These are phyloP conservation scores for Blomia tropicalis DNA, from an alignment of 2,888 invertebrate species.

Conservation along the genomic window DNA sequence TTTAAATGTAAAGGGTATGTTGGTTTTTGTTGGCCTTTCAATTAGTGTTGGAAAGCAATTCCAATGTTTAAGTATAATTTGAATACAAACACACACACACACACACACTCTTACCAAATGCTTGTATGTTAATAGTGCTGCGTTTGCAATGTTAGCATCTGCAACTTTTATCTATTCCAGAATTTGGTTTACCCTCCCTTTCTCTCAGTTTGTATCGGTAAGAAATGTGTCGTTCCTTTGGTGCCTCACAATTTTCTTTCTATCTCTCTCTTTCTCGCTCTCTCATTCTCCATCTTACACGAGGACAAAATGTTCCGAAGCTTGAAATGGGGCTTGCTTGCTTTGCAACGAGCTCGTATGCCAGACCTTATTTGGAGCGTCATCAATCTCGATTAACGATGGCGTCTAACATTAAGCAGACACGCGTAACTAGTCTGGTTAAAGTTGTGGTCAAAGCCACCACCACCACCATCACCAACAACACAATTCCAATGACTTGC, in stretches of 20 bases:
- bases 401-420: constrained; percentile 13
- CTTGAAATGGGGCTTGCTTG: not conserved
- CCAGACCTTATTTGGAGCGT: not conserved
- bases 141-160: not conserved
- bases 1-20: no score
- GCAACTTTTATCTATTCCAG: not conserved
- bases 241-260: no score
- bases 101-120: not conserved
- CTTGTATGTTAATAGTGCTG: not conserved
- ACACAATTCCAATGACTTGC: not conserved
- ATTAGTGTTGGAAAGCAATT: no score
- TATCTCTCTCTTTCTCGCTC: not conserved
- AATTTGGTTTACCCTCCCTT: no score
- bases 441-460: not conserved
- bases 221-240: no score
- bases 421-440: not conserved
- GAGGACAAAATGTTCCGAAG: not conserved
- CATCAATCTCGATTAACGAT: constrained; percentile 15
- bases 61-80: no score
- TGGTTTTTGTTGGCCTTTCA: no score
- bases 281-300: not conserved
- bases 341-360: not conserved
- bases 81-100: constrained; percentile 1
- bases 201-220: no score
- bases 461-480: not conserved